Evolutionary conservation across 2,797 vertebrate genomes (phyloP).

Genomic region (Bovichtus variegatus): DNA sequence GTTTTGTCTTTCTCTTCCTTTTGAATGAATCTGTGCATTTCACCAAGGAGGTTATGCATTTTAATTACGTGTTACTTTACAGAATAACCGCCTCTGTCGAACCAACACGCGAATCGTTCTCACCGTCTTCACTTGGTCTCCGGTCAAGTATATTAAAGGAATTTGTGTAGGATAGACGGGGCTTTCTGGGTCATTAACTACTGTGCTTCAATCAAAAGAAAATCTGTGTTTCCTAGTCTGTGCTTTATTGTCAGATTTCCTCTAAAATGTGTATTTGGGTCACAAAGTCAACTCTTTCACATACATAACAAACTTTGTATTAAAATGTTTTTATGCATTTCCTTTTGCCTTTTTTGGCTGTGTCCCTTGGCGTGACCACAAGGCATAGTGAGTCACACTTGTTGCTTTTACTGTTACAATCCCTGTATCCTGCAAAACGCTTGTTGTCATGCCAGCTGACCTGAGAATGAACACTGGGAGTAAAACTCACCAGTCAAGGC

Average conservation of each 20-base stretch:
- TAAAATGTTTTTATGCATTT: slow-evolving; percentile 20
- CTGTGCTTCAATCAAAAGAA: neutral
- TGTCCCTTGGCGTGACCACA: slow-evolving; percentile 27
- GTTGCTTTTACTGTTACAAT: slow-evolving; percentile 34
- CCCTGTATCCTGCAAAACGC: slow-evolving; percentile 42
- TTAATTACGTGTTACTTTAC: neutral
- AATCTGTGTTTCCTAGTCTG: neutral
- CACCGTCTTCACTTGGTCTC: neutral
- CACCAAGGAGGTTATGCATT: neutral
- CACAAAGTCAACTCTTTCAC: neutral
- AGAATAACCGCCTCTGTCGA: neutral
- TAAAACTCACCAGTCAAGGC: slow-evolving; percentile 45
- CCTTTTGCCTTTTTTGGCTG: slow-evolving; percentile 7
- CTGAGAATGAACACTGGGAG: slow-evolving; percentile 43
- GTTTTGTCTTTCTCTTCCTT: slow-evolving; percentile 7
- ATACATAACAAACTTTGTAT: neutral
- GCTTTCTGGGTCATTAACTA: neutral
- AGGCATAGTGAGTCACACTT: neutral
- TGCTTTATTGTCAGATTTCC: neutral
- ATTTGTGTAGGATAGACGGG: neutral
- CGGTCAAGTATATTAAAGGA: neutral
- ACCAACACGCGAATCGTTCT: neutral
- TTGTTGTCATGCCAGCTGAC: slow-evolving; percentile 69
- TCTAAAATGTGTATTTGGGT: too few relatives aligned
- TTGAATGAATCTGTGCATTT: neutral